Evolutionary conservation across 2,888 invertebrate species (phyloP), one percentile per base, ranked within the genome.

Genomic region (Prosapia bicincta): DNA sequence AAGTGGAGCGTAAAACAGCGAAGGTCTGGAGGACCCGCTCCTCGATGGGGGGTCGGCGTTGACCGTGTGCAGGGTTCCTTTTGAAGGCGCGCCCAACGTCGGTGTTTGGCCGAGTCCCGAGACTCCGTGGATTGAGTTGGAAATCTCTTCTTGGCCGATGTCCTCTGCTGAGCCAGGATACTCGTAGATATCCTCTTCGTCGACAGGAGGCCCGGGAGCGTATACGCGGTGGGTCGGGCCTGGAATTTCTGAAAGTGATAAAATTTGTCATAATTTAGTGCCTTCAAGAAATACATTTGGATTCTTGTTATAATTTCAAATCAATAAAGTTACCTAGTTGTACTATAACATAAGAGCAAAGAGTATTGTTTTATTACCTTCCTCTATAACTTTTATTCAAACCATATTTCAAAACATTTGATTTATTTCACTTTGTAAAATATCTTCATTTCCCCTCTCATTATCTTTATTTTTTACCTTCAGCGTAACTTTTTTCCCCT

Each of bases 201-300:
- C 86, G 71, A 79, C 79, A 43, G 83, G 80, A 15, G 88, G 87
- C 80, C 88, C 86, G 69, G 88, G 87, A 81, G 87, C 88, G 13
- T 65, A 74, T 6, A 69, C 74, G 23, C 86, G 88, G 77, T 88
- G 84, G 65, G 90, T 89, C 9, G 92, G 90, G 32, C 92, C 92
- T n/a, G 92, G 91, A 81, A 93, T 94, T 86, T 93, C 93, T 94
- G 87, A 72, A 82, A 81, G n/a, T n/a, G n/a, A n/a, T n/a, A n/a
- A n/a, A n/a, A n/a, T n/a, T n/a, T n/a, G n/a, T n/a, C n/a, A n/a
- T n/a, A n/a, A n/a, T n/a, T n/a, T n/a, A n/a, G n/a, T n/a, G n/a
- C n/a, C n/a, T n/a, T n/a, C n/a, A n/a, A n/a, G n/a, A n/a, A n/a
- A n/a, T n/a, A n/a, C n/a, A n/a, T n/a, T n/a, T n/a, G n/a, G n/a